Base-by-base conservation (phyloP, 2,113 vertebrate genomes). In the Pelobates fuscus region DNA sequence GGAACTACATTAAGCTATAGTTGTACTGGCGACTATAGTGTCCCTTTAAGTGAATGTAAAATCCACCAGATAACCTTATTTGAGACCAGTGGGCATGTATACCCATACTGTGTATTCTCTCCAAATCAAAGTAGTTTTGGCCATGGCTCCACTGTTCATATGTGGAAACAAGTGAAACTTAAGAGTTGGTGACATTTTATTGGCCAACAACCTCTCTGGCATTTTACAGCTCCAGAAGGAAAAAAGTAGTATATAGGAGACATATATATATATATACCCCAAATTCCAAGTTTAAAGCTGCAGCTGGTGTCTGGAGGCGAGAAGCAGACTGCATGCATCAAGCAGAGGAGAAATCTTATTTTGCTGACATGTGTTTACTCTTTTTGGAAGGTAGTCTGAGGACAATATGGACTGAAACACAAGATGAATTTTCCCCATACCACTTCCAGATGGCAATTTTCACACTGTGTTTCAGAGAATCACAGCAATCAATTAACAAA, bases 321-420 rank as follows among this genome's bases (percentile, higher is more conserved):
- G 61, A 74, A 26, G 70, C 70, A 72, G 70, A 54, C 26, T 61
- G 67, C 67, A 71, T 46, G 57, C 41, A 71, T 71, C 69, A 71
- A 62, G 23, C 69, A 61, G 60, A 43, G 61, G 49, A 65, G 71
- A 65, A 74, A 74, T 74, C 71, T 65, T 30, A 72, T 65, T 74
- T 49, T 65, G 30, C 62, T 21, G 71, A 74, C 71, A 65, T 57
- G 61, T 17, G 20, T 64, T 64, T 55, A 27, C 32, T 74, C 59
- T 74, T 73, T 60, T 41, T 65, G 61, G 71, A 74, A 74, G 71
- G 61, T 74, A 74, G 61, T 57, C 17, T 57, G 54, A 74, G 71
- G 62, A 74, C 62, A 74, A 52, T 74, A 57, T 65, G 60, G 61
- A 74, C 61, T 41, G 21, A 43, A 74, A 74, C 49, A 55, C 32